Evolutionary conservation across 2,888 invertebrate genomes (phyloP).

Genomic region (Argyra leucocephala): DNA sequence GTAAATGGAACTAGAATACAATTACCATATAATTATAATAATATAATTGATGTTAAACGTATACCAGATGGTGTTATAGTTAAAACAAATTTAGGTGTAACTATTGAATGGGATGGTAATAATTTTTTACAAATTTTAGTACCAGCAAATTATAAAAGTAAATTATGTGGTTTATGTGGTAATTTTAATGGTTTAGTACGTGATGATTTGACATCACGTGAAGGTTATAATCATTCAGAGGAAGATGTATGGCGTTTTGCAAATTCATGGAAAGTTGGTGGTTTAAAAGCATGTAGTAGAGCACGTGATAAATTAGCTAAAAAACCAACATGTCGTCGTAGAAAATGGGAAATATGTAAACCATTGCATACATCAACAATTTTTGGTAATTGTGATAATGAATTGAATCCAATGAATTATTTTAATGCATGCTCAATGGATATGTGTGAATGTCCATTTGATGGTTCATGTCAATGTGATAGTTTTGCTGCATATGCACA

Average conservation of each 20-base stretch:
- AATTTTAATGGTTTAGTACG: conserved; percentile 81
- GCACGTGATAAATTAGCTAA: conserved; percentile 44
- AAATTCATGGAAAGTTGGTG: conserved; percentile 83
- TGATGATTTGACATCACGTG: conserved; percentile 71
- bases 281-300: conserved; percentile 60
- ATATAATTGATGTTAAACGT: conserved; percentile 53
- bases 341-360: conserved; percentile 47
- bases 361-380: conserved; percentile 46
- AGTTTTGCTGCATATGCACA: conserved; percentile 81
- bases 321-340: conserved; percentile 47
- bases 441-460: conserved; percentile 76
- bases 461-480: conserved; percentile 76
- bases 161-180: conserved; percentile 85
- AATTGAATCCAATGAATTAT: conserved; percentile 72
- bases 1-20: conserved; percentile 68
- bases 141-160: conserved; percentile 59
- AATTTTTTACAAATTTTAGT: conserved; percentile 84
- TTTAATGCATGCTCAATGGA: conserved; percentile 78
- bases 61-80: conserved; percentile 55
- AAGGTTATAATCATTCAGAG: conserved; percentile 58
- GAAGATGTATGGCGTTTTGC: conserved; percentile 60
- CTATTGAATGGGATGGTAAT: conserved; percentile 85
- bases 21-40: conserved; percentile 55
- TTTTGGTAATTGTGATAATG: conserved; percentile 69
- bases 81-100: conserved; percentile 65